These are phyloP conservation scores for Chalcosyrphus nemorum DNA, from an alignment of 2,888 invertebrate species.

Conservation along the genomic window DNA sequence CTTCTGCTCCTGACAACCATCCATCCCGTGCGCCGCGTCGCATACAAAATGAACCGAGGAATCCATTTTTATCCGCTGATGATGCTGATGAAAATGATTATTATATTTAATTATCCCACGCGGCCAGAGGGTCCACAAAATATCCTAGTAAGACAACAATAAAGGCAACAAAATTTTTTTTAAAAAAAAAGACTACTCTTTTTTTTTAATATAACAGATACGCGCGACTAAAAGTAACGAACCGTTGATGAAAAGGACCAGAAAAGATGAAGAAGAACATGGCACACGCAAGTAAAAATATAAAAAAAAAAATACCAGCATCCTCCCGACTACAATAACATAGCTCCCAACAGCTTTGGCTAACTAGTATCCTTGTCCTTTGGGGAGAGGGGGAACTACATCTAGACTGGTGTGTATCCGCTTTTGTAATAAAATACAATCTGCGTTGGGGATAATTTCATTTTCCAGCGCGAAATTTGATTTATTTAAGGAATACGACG, in stretches of 20 bases:
- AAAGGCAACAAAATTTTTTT: not conserved
- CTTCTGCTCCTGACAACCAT: not conserved
- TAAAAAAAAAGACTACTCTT: not conserved
- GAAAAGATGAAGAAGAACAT: not conserved
- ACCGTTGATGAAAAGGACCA: slow-evolving; percentile 31
- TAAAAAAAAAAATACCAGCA: not conserved
- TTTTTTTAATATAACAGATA: slow-evolving; percentile 32
- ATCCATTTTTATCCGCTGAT: slow-evolving; percentile 30
- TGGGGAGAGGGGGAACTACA: not conserved
- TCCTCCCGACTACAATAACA: slow-evolving; percentile 11
- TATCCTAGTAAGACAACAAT: slow-evolving; percentile 3
- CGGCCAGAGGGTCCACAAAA: not conserved
- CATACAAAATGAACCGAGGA: slow-evolving; percentile 42
- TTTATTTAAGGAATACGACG: slow-evolving; percentile 50
- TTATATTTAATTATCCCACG: slow-evolving; percentile 37
- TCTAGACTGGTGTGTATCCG: slow-evolving; percentile 28
- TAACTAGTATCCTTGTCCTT: slow-evolving; percentile 39
- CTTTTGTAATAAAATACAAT: slow-evolving; percentile 65
- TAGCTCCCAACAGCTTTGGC: slow-evolving; percentile 10
- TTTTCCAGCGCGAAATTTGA: slow-evolving; percentile 64
- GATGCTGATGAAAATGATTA: slow-evolving; percentile 47
- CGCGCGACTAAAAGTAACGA: slow-evolving; percentile 38
- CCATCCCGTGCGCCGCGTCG: not conserved
- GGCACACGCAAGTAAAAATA: not conserved
- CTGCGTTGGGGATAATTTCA: slow-evolving; percentile 64